Percentiles rank a stretch among this genome's conserved stretches.
Conservation (phyloP, 1,140 invertebrate species). For the Drosophila nigrodunni region DNA sequence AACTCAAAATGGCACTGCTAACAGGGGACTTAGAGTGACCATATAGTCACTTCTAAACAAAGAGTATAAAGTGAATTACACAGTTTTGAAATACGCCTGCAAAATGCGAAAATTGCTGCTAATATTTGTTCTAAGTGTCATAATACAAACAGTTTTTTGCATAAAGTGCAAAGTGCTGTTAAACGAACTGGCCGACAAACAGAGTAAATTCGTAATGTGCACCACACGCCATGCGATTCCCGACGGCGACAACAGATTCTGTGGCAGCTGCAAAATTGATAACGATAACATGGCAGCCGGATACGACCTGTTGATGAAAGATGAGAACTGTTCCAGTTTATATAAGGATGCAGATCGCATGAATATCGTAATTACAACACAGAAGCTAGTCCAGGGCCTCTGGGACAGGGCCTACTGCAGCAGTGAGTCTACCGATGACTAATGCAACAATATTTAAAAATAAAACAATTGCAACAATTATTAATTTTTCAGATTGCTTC, state of each 20-base stretch:
- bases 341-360: slow-evolving; percentile 73
- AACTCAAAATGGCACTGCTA: slow-evolving; percentile 33
- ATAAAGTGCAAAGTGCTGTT: slow-evolving; percentile 21
- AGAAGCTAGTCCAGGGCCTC: slow-evolving; percentile 54
- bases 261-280: slow-evolving; percentile 29
- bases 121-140: slow-evolving; percentile 7
- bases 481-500: slow-evolving; percentile 59
- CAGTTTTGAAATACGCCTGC: background rate
- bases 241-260: slow-evolving; percentile 35
- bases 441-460: background rate
- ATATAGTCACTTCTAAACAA: background rate
- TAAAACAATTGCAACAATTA: background rate
- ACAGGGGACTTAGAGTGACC: slow-evolving; percentile 4
- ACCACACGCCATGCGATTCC: slow-evolving; percentile 65
- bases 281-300: slow-evolving; percentile 5
- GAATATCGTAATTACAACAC: slow-evolving; percentile 64
- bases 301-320: slow-evolving; percentile 31
- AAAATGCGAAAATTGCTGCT: slow-evolving; percentile 1
- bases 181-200: slow-evolving; percentile 46
- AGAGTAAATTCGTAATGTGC: slow-evolving; percentile 63
- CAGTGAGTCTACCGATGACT: slow-evolving; percentile 45
- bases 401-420: slow-evolving; percentile 72
- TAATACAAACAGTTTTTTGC: background rate
- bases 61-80: slow-evolving; percentile 1
- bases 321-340: slow-evolving; percentile 52